A percentile compares a stretch with the other conserved stretches of the same genome.
Evolutionary conservation across 2,888 invertebrate species (phyloP).

Genomic region (Acrocera orbiculus): DNA sequence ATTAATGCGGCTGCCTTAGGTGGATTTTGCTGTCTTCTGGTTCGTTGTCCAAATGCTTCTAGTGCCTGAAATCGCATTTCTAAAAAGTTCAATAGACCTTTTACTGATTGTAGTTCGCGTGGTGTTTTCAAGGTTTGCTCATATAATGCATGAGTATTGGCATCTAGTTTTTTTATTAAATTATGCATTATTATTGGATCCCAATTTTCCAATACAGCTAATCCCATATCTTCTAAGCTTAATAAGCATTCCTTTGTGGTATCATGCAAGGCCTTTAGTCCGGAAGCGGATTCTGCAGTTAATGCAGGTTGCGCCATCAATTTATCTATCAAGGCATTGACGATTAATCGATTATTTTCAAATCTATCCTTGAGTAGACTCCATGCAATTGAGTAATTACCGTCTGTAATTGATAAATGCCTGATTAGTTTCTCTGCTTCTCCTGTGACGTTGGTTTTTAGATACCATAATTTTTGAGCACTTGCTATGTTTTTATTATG

Average conservation of each 20-base stretch:
- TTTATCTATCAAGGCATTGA: conserved; percentile 5
- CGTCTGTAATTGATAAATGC: conserved; percentile 7
- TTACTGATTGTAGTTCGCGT: conserved; percentile 4
- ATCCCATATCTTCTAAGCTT: conserved; percentile 4
- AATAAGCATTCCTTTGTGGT: conserved; percentile 5
- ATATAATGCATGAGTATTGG: conserved; percentile 3
- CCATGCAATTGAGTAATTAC: conserved; percentile 8
- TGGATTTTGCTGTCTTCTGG: neutral
- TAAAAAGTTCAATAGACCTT: conserved; percentile 2
- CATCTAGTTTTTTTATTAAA: conserved; percentile 5
- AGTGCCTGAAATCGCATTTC: conserved; percentile 2
- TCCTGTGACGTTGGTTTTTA: conserved; percentile 5
- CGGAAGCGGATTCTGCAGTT: neutral
- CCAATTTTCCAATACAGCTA: conserved; percentile 1
- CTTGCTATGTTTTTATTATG: conserved; percentile 3
- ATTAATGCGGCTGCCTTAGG: too few relatives aligned
- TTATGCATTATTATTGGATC: conserved; percentile 7
- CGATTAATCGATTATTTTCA: conserved; percentile 6
- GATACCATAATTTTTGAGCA: conserved; percentile 9
- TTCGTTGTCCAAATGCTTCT: conserved; percentile 1
- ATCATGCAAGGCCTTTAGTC: conserved; percentile 8
- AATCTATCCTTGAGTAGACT: conserved; percentile 7
- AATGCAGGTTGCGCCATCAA: conserved; percentile 5
- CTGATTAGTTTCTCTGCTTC: conserved; percentile 6
- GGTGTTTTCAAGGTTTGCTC: conserved; percentile 7